Evolutionary conservation across 2,888 invertebrate species (phyloP).

Genomic region (Molanna angustata): DNA sequence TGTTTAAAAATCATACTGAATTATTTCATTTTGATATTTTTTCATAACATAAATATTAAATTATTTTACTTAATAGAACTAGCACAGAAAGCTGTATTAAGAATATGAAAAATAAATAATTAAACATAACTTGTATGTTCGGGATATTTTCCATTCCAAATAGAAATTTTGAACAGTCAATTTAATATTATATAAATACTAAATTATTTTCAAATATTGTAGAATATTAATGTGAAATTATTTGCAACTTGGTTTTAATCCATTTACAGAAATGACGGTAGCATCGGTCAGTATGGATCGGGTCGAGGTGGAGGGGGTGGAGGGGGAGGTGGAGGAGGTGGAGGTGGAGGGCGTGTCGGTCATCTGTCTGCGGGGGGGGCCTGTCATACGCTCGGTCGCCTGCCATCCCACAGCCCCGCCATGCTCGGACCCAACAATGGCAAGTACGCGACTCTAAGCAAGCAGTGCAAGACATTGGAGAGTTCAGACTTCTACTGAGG

Average conservation of each 20-base stretch:
- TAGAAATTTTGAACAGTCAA: conserved; percentile 20
- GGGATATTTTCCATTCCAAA: background rate
- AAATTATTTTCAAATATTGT: background rate
- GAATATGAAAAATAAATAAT: too few species aligned
- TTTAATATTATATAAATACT: background rate
- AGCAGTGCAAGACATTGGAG: conserved; percentile 93
- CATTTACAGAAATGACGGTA: conserved; percentile 46
- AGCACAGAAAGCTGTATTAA: too few species aligned
- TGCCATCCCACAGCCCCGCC: conserved; percentile 60
- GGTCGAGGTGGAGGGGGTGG: conserved; percentile 39
- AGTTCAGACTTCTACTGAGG: conserved; percentile 95
- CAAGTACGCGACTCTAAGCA: conserved; percentile 94
- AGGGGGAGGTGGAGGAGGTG: conserved; percentile 39
- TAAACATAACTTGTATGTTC: too few species aligned
- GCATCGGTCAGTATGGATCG: conserved; percentile 39
- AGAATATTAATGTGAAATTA: conserved; percentile 21
- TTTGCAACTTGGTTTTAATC: conserved; percentile 33
- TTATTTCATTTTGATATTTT: too few species aligned
- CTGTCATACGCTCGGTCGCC: conserved; percentile 65
- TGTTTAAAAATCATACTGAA: too few species aligned
- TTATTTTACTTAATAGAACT: too few species aligned
- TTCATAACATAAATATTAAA: too few species aligned
- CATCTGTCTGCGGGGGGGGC: conserved; percentile 42
- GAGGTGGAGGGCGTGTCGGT: conserved; percentile 35
- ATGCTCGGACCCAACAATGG: conserved; percentile 70